A percentile compares a stretch with the other conserved stretches of the same genome.
Evolutionary conservation across 2,888 invertebrate genomes (phyloP).

Genomic region (Cataglyphis livida): DNA sequence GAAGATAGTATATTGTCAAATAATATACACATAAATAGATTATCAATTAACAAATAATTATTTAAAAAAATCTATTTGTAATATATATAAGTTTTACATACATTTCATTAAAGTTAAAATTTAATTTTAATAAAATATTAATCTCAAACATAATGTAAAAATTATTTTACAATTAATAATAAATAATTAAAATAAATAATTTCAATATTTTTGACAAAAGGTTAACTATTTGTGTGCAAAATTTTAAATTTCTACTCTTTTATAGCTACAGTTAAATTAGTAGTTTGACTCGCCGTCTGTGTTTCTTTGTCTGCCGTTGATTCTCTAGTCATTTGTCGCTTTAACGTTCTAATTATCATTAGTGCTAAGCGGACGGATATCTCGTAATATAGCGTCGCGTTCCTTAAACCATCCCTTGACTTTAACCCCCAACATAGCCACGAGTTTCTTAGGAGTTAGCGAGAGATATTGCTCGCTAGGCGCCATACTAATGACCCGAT

Average conservation of each 20-base stretch:
- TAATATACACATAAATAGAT: not conserved
- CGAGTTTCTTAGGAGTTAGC: constrained; percentile 77
- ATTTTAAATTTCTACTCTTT: constrained; percentile 39
- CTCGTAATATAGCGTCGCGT: constrained; percentile 79
- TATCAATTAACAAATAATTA: not conserved
- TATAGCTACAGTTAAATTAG: constrained; percentile 57
- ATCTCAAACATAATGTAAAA: not conserved
- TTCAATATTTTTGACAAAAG: not conserved
- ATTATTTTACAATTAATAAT: not conserved
- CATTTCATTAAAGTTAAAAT: not conserved
- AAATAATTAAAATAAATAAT: not conserved
- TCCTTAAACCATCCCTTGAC: constrained; percentile 75
- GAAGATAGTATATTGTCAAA: not conserved
- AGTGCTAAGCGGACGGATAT: constrained; percentile 81
- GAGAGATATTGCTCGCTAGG: constrained; percentile 78
- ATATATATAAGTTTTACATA: not conserved
- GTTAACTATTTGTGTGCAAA: not conserved
- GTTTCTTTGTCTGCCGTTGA: constrained; percentile 55
- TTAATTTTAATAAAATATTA: not conserved
- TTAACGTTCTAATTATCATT: constrained; percentile 84
- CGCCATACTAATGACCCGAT: constrained; percentile 76
- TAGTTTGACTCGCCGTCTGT: constrained; percentile 31
- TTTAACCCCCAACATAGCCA: constrained; percentile 65
- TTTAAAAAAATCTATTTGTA: not conserved
- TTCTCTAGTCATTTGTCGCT: constrained; percentile 77